Evolutionary conservation across 2,113 vertebrate species (phyloP), one percentile per base, ranked within the genome.

Genomic region (Tyto alba): DNA sequence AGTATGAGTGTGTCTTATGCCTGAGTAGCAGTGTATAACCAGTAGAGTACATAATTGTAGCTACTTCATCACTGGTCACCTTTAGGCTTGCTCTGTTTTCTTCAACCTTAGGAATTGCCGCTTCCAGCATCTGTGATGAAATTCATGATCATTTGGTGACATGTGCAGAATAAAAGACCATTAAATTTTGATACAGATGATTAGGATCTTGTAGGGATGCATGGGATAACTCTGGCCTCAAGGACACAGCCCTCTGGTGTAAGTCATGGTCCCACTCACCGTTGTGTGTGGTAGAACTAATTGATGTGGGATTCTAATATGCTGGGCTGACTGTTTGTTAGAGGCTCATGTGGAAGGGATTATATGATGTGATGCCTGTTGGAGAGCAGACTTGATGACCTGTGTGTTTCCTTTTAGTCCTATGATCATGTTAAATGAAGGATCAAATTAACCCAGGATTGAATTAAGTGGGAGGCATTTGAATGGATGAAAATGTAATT

Each of bases 381-480:
- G 94, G 84, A 91, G 93, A 60, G 27, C 25, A 34, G 69, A 40
- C 62, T 85, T 91, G 81, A 85, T 96, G 94, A 97, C 85, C 94
- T 7, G 8, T 91, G 76, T 92, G 77, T 87, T 95, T 96, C 85
- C 85, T 93, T 81, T 88, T 85, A 95, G 81, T 90, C 66, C 81
- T 96, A 62, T 96, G 94, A 96, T 95, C 83, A 9, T 90, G 95
- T 95, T 95, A 96, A 96, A 96, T 92, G 94, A 95, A 92, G 92
- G 92, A 87, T 95, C 95, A 96, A 78, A 93, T 96, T 92, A 92
- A 93, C 66, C 34, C 66, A 29, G 83, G 92, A 87, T 73, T 94
- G 73, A 94, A 93, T 96, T 95, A 96, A 95, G 94, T 94, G 89
- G 76, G 74, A 95, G 60, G 80, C 30, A 66, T 90, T 82, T 89